A percentile compares a stretch with the other conserved stretches of the same genome.
Conservation (phyloP, 2,888 invertebrate genomes). For the Pristionchus maxplancki region DNA sequence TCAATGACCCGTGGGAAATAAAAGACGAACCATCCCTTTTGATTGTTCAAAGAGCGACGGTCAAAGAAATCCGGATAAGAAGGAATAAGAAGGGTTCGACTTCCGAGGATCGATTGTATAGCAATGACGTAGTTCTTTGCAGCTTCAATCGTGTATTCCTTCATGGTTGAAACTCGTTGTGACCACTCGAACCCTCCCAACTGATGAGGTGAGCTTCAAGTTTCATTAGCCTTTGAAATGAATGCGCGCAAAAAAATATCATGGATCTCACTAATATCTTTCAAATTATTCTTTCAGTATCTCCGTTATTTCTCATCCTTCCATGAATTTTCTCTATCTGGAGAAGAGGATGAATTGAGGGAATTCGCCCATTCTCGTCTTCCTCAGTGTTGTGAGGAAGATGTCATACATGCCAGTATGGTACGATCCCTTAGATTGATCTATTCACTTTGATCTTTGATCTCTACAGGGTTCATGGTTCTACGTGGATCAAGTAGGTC, state of each 20-base stretch:
- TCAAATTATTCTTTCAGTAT: neutral
- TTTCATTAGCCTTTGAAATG: neutral
- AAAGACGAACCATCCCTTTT: conserved; percentile 15
- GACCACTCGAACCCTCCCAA: conserved; percentile 54
- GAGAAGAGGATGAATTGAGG: conserved; percentile 57
- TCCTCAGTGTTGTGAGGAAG: conserved; percentile 57
- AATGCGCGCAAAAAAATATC: neutral
- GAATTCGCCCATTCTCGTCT: conserved; percentile 59
- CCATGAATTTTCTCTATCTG: conserved; percentile 56
- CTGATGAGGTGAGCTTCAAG: conserved; percentile 25
- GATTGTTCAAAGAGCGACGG: conserved; percentile 5
- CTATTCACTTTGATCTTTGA: conserved; percentile 7
- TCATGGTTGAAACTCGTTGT: conserved; percentile 61
- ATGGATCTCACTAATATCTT: neutral
- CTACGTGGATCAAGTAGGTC: conserved; percentile 63
- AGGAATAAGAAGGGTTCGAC: neutral
- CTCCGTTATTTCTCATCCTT: conserved; percentile 35
- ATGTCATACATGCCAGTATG: conserved; percentile 56
- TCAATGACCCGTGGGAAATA: conserved; percentile 41
- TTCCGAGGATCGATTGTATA: neutral
- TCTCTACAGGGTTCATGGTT: conserved; percentile 62
- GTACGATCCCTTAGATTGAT: conserved; percentile 36
- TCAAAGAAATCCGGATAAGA: conserved; percentile 6
- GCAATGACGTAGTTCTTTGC: conserved; percentile 11
- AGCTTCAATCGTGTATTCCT: conserved; percentile 56